These are phyloP conservation scores for Carlito syrichta DNA, from an alignment of 2,113 vertebrate species.

Conservation along the genomic window DNA sequence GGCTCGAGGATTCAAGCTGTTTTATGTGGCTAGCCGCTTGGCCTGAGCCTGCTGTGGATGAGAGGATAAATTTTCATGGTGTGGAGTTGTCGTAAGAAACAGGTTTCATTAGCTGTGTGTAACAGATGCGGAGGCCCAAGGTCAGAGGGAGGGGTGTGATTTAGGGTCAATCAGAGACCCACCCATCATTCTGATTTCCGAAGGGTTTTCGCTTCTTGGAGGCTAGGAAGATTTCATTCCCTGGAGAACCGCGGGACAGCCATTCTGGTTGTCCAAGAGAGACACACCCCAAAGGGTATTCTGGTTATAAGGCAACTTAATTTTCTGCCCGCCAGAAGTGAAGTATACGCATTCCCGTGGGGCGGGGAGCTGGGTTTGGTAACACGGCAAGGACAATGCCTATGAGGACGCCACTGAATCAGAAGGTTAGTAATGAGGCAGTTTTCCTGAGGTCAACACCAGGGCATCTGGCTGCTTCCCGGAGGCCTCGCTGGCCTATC, in stretches of 20 bases:
- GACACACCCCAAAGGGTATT: neutral
- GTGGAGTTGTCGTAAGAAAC: neutral
- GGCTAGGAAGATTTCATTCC: constrained; percentile 36
- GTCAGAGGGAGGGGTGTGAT: constrained; percentile 6
- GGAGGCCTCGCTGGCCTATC: neutral
- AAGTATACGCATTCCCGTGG: neutral
- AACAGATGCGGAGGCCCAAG: neutral
- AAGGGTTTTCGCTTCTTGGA: neutral
- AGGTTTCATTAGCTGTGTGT: neutral
- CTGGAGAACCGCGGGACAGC: constrained; percentile 7
- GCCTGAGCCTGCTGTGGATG: neutral
- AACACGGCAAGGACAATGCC: neutral
- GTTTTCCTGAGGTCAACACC: neutral
- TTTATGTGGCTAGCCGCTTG: constrained; percentile 10
- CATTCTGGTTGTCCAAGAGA: constrained; percentile 39
- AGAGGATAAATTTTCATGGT: neutral
- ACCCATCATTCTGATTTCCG: neutral
- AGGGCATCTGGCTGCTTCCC: neutral
- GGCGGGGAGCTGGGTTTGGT: neutral
- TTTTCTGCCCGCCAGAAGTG: neutral
- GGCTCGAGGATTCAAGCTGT: neutral
- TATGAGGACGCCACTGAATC: neutral
- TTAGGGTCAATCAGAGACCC: neutral
- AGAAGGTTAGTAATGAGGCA: neutral
- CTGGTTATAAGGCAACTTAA: constrained; percentile 3